These are phyloP conservation scores for Oasisia sp. DNA, from an alignment of 2,888 invertebrate species.

Conservation along the genomic window DNA sequence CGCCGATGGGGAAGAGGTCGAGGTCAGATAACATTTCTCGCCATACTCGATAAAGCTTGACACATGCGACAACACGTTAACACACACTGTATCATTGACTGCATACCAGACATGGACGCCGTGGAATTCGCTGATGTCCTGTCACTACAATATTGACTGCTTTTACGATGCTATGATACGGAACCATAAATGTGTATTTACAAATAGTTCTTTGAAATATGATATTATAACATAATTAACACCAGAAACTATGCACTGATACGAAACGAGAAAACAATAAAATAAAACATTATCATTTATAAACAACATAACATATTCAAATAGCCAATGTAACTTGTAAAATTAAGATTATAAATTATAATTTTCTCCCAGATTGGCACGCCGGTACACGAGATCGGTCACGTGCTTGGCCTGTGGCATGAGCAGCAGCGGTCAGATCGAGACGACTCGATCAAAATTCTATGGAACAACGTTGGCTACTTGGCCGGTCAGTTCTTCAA, in stretches of 20 bases:
- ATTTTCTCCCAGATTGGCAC: constrained; percentile 35
- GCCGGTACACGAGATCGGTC: constrained; percentile 40
- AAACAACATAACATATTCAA: no score
- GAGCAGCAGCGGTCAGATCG: constrained; percentile 40
- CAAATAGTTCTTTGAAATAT: no score
- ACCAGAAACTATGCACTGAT: no score
- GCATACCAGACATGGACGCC: background rate
- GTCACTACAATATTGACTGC: background rate
- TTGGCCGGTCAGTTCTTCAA: constrained; percentile 28
- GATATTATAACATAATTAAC: no score
- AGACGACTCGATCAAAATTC: constrained; percentile 31
- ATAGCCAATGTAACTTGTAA: no score
- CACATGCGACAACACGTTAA: background rate
- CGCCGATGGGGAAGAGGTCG: background rate
- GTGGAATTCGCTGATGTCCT: background rate
- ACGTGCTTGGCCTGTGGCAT: constrained; percentile 41
- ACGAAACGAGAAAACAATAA: no score
- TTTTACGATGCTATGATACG: background rate
- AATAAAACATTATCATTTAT: no score
- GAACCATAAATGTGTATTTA: no score
- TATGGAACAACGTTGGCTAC: constrained; percentile 31
- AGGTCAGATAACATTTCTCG: background rate
- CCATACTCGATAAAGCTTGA: background rate
- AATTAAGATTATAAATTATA: background rate
- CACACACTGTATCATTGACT: background rate